Conservation (phyloP, 2,797 vertebrate genomes). For the Pipistrellus nathusii region DNA sequence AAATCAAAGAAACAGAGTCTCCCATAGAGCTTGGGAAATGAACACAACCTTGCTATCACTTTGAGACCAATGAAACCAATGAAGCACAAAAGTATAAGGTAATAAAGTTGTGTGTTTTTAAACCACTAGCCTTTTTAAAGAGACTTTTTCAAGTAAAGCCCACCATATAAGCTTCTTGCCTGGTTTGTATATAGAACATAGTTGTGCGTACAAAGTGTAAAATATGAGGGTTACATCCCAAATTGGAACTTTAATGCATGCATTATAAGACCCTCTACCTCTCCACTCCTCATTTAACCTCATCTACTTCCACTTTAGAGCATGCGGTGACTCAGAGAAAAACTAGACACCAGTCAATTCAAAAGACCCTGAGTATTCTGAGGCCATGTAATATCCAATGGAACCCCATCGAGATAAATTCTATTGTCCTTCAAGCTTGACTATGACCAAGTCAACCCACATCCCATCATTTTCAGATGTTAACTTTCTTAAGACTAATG, state of each 20-base stretch:
- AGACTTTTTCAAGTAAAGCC: not conserved
- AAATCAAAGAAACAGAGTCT: not conserved
- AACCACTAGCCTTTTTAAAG: not conserved
- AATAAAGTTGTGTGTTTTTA: not conserved
- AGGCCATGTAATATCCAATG: not conserved
- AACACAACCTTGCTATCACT: not conserved
- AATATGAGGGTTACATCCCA: not conserved
- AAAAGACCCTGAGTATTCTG: not conserved
- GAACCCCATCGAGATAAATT: not conserved
- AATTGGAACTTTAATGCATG: not conserved
- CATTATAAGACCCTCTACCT: not conserved
- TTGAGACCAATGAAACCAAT: not conserved
- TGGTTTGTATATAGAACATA: not conserved
- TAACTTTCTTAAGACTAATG: not conserved
- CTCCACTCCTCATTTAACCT: not conserved
- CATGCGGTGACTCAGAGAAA: not conserved
- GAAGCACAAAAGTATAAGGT: not conserved
- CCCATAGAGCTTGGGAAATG: not conserved
- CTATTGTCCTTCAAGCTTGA: not conserved
- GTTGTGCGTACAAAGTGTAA: not conserved
- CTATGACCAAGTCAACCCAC: not conserved
- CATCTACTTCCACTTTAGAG: not conserved
- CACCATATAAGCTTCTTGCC: not conserved
- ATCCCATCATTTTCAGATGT: not conserved
- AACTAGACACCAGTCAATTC: not conserved